Conservation (phyloP, 2,888 invertebrate genomes). For the Hemicrepidius hirtus region DNA sequence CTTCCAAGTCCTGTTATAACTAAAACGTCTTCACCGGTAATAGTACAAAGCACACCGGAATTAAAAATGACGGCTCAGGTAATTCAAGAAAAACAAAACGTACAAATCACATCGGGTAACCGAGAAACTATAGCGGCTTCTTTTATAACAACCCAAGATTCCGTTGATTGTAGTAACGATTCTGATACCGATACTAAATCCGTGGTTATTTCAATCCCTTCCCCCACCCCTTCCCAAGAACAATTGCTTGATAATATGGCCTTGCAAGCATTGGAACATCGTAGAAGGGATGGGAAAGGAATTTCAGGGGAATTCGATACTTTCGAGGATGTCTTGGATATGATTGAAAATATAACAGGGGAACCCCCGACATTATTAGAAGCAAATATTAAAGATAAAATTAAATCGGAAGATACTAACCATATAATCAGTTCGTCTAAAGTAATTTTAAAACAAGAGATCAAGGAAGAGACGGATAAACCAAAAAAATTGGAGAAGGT, state of each 20-base stretch:
- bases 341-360: constrained; percentile 78
- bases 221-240: constrained; percentile 80
- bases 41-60: constrained; percentile 68
- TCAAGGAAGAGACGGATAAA: constrained; percentile 18
- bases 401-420: constrained; percentile 54
- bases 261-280: constrained; percentile 75
- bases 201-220: constrained; percentile 80
- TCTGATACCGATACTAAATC: constrained; percentile 78
- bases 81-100: constrained; percentile 66
- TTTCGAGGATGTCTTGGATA: constrained; percentile 82
- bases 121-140: constrained; percentile 75
- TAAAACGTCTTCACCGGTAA: constrained; percentile 63
- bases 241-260: constrained; percentile 79
- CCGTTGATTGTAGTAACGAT: constrained; percentile 75
- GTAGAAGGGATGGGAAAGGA: constrained; percentile 74
- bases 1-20: constrained; percentile 62
- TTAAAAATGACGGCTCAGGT: constrained; percentile 71
- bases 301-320: constrained; percentile 76
- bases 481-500: neutral
- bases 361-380: constrained; percentile 64
- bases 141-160: constrained; percentile 75
- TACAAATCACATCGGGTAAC: constrained; percentile 64
- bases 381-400: constrained; percentile 59
- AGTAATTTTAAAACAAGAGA: constrained; percentile 1
- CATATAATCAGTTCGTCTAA: constrained; percentile 39